Evolutionary conservation across 2,797 vertebrate genomes (phyloP).

Genomic region (Mionectes olivaceus): DNA sequence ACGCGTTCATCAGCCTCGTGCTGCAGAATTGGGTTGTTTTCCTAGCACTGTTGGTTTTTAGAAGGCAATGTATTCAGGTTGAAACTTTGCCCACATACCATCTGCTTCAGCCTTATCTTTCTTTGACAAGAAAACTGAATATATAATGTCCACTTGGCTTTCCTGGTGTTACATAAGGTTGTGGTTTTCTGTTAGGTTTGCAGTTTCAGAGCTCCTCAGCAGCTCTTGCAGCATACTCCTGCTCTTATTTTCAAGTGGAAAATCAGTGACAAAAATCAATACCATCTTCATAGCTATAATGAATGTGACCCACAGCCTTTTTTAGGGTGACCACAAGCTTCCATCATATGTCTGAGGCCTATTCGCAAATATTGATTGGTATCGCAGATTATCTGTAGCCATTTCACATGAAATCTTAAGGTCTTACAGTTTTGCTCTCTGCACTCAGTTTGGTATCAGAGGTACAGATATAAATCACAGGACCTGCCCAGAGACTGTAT

Average conservation of each 20-base stretch:
- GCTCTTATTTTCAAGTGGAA: conserved; percentile 16
- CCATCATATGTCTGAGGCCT: conserved; percentile 1
- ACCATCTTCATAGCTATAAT: conserved; percentile 30
- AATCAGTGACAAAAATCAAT: conserved; percentile 48
- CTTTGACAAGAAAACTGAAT: conserved; percentile 29
- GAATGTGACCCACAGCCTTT: conserved; percentile 40
- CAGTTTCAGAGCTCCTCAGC: neutral
- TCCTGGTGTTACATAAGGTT: neutral
- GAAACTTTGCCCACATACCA: conserved; percentile 59
- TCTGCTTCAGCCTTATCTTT: conserved; percentile 47
- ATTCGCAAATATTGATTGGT: conserved; percentile 60
- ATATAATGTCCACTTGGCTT: conserved; percentile 49
- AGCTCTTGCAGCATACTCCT: neutral
- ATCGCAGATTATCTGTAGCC: conserved; percentile 22
- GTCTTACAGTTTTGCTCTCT: conserved; percentile 35
- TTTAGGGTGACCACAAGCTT: conserved; percentile 32
- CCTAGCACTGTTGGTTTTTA: neutral
- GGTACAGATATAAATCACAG: conserved; percentile 25
- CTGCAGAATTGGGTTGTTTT: neutral
- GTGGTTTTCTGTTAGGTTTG: neutral
- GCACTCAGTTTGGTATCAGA: neutral
- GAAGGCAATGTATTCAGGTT: conserved; percentile 42
- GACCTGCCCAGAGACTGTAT: neutral
- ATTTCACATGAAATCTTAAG: conserved; percentile 24
- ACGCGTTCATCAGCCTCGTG: accelerated